Evolutionary conservation across 2,797 vertebrate species (phyloP).

Genomic region (Sebastes diploproa): DNA sequence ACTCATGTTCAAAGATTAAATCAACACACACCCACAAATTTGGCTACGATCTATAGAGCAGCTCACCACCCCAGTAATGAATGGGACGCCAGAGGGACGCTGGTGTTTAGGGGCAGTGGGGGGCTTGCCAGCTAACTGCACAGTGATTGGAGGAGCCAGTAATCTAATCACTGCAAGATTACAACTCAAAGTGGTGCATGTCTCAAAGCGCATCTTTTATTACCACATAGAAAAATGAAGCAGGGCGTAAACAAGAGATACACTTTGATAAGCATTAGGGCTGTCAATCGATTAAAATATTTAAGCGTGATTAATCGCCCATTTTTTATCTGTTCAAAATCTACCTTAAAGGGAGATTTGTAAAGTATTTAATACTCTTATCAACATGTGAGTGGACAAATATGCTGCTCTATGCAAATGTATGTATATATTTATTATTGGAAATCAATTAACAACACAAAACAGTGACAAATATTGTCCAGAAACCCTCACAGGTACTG

Average conservation of each 20-base stretch:
- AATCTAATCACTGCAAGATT: slow-evolving; percentile 34
- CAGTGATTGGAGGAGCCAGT: slow-evolving; percentile 21
- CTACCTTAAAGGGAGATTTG: too few species aligned
- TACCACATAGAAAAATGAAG: slow-evolving; percentile 10
- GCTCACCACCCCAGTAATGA: slow-evolving; percentile 49
- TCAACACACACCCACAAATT: slow-evolving; percentile 21
- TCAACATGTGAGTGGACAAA: too few species aligned
- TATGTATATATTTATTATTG: too few species aligned
- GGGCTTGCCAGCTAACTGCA: background rate
- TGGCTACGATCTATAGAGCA: slow-evolving; percentile 42
- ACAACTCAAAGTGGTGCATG: slow-evolving; percentile 10
- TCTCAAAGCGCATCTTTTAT: slow-evolving; percentile 29
- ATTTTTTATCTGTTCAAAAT: too few species aligned
- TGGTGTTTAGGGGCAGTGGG: background rate
- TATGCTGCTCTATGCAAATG: too few species aligned
- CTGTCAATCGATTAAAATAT: too few species aligned
- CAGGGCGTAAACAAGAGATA: background rate
- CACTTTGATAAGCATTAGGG: background rate
- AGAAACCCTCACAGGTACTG: too few species aligned
- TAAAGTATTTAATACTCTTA: too few species aligned
- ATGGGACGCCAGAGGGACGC: slow-evolving; percentile 30
- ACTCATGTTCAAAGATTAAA: slow-evolving; percentile 27
- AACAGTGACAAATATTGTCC: too few species aligned
- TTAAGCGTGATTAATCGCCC: too few species aligned
- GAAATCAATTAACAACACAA: too few species aligned